Conservation (phyloP, 2,888 invertebrate genomes). For the Drosophila diplacantha region DNA sequence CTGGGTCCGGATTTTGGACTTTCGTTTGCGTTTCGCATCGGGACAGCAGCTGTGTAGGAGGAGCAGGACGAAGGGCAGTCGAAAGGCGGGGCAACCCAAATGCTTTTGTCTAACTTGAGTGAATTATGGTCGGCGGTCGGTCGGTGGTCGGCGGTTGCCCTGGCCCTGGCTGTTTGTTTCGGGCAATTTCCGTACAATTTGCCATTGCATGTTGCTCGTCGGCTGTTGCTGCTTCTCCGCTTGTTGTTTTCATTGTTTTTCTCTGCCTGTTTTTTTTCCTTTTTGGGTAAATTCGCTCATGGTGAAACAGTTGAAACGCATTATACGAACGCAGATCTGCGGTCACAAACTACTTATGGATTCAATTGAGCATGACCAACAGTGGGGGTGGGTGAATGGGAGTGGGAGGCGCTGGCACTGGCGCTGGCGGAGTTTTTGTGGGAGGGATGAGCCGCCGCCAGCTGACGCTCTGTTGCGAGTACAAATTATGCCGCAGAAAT, state of each 20-base stretch:
- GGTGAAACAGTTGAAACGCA: conserved; percentile 70
- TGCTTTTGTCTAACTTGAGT: conserved; percentile 71
- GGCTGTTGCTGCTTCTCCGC: conserved; percentile 54
- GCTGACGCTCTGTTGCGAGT: conserved; percentile 61
- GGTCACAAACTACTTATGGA: conserved; percentile 72
- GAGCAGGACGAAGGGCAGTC: conserved; percentile 1
- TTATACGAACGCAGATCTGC: conserved; percentile 68
- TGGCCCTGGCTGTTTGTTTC: conserved; percentile 55
- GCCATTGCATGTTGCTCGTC: conserved; percentile 48
- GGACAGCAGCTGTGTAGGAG: conserved; percentile 32
- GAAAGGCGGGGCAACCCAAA: conserved; percentile 45
- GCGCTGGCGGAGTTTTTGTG: neutral
- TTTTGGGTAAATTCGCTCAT: conserved; percentile 57
- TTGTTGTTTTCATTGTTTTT: conserved; percentile 41
- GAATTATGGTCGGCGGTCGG: conserved; percentile 68
- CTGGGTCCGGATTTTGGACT: conserved; percentile 52
- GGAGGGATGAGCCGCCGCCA: conserved; percentile 44
- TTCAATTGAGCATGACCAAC: conserved; percentile 67
- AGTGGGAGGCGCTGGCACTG: neutral
- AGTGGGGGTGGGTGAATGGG: conserved; percentile 15
- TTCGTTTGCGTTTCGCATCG: conserved; percentile 41
- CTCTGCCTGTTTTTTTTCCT: conserved; percentile 26
- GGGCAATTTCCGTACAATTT: conserved; percentile 70
- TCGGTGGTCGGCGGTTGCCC: conserved; percentile 43
- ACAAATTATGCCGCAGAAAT: conserved; percentile 63